Conservation (phyloP, 1,140 invertebrate genomes). For the Ostrea edulis region DNA sequence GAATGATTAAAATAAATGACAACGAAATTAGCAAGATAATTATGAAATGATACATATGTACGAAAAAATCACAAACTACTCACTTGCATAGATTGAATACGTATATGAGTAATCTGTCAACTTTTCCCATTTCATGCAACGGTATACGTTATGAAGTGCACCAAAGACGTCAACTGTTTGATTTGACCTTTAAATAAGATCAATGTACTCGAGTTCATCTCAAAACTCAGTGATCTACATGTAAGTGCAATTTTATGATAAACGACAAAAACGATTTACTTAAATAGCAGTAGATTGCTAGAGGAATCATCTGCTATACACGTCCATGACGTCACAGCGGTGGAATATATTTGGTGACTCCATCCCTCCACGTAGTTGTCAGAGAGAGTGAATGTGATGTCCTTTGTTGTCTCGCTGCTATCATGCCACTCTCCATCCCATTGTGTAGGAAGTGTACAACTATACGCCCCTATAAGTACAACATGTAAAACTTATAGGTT, state of each 20-base stretch:
- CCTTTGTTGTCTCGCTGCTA: slow-evolving; percentile 22
- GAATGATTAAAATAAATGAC: too few relatives aligned
- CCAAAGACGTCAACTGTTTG: slow-evolving; percentile 38
- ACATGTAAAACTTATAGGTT: too few relatives aligned
- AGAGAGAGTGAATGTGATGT: neutral
- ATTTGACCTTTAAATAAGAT: slow-evolving; percentile 23
- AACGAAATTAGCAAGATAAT: neutral
- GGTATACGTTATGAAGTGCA: slow-evolving; percentile 22
- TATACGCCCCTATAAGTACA: neutral
- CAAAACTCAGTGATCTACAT: too few relatives aligned
- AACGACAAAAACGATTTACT: neutral
- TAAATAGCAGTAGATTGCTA: slow-evolving; percentile 39
- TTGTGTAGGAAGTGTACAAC: neutral
- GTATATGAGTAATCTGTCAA: slow-evolving; percentile 44
- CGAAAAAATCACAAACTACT: neutral
- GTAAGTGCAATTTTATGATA: too few relatives aligned
- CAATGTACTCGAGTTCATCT: neutral
- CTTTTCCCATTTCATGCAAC: slow-evolving; percentile 44
- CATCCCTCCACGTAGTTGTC: neutral
- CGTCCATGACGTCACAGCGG: slow-evolving; percentile 21
- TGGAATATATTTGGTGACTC: slow-evolving; percentile 9
- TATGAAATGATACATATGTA: neutral
- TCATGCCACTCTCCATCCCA: slow-evolving; percentile 48
- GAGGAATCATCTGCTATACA: slow-evolving; percentile 20
- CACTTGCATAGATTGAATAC: slow-evolving; percentile 44